These are phyloP conservation scores for Nemoura dubitans DNA, from an alignment of 2,888 invertebrate genomes.

Conservation along the genomic window DNA sequence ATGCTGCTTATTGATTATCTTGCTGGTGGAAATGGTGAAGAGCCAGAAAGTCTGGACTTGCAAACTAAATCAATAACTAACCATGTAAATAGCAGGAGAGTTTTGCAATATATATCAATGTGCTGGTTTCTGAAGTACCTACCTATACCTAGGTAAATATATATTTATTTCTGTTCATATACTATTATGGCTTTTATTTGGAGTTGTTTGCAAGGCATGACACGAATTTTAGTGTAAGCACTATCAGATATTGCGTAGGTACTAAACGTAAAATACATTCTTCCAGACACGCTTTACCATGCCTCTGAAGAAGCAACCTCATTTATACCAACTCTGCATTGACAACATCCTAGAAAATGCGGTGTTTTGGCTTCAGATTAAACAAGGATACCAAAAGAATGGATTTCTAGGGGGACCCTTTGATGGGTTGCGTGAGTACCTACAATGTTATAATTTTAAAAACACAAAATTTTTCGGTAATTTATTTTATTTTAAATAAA, in stretches of 20 bases:
- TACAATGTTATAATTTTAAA: not conserved
- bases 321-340: slow-evolving; percentile 50
- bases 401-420: slow-evolving; percentile 48
- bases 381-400: slow-evolving; percentile 45
- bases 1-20: not conserved
- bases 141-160: not conserved
- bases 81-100: not conserved
- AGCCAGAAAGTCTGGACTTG: not conserved
- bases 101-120: not conserved
- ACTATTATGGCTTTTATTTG: not conserved
- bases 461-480: no score
- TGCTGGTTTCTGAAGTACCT: not conserved
- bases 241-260: no score
- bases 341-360: slow-evolving; percentile 50
- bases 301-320: slow-evolving; percentile 47
- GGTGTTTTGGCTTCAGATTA: slow-evolving; percentile 48
- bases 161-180: not conserved
- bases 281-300: slow-evolving; percentile 26
- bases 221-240: not conserved
- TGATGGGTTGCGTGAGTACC: slow-evolving; percentile 50
- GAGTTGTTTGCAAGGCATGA: not conserved
- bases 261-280: no score
- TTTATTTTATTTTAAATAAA: no score
- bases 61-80: not conserved
- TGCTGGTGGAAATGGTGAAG: not conserved